Evolutionary conservation across 2,797 vertebrate genomes (phyloP), one percentile per base, ranked within the genome.

Genomic region (Oophaga sylvatica): DNA sequence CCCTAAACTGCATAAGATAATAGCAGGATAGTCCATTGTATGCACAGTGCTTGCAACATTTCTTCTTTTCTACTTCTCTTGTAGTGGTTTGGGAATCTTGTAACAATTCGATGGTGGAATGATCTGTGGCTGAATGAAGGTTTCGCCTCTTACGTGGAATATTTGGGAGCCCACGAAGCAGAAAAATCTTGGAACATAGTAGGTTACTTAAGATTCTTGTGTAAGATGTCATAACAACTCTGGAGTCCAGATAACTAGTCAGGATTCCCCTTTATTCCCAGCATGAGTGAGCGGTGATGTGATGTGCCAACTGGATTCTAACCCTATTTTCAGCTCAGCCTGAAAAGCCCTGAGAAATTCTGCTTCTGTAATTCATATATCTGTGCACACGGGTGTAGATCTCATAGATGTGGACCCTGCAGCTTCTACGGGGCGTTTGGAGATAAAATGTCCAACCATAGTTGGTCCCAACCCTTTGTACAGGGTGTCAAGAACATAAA

Each of bases 31-130:
- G 3, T 35, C 6, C 7, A 15, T 26, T 57, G 3, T 20, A 75
- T 48, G 26, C 31, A 75, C 12, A 48, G 53, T 31, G 35, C 13
- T 67, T 22, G 35, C 56, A 56, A 20, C 70, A 31, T 8, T 13
- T 22, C 10, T 57, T 80, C 53, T 59, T 16, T 6, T 77, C 9
- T 71, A 12, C 71, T 4, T 53, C 11, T 53, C 48, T 53, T 62
- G 29, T 90, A 99, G 98, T 99, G 98, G 98, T 99, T 99, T 26
- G 98, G 98, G 41, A 99, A 99, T 93, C 93, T 99, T 91, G 98
- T 99, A 91, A 99, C 98, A 0, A 85, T 99, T 91, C 92, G 45
- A 0, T 99, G 98, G 98, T 99, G 98, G 98, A 99, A 98, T 0
- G 97, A 98, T 91, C 90, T 99, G 87, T 99, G 98, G 98, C 91